These are phyloP conservation scores for Colostygia pectinataria DNA, from an alignment of 2,888 invertebrate genomes.

Conservation along the genomic window DNA sequence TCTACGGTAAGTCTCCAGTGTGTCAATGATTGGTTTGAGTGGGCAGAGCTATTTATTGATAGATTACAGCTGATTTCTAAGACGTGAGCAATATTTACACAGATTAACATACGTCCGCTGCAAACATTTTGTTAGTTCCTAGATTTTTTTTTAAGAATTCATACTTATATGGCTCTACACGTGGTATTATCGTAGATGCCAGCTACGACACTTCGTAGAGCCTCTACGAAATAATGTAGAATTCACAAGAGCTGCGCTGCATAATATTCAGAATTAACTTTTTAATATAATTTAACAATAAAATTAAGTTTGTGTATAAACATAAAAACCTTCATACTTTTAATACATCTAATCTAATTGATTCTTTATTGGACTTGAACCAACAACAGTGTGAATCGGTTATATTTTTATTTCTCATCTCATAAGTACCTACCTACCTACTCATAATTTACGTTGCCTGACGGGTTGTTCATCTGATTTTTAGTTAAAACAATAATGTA, in stretches of 20 bases:
- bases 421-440: no score
- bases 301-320: no score
- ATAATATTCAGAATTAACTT: no score
- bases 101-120: no score
- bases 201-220: slow-evolving; percentile 14
- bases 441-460: slow-evolving; percentile 37
- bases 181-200: no score
- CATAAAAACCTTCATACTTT: background rate
- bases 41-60: slow-evolving; percentile 20
- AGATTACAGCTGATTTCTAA: slow-evolving; percentile 18
- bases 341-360: slow-evolving; percentile 7
- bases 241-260: no score
- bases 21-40: slow-evolving; percentile 18
- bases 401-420: slow-evolving; percentile 46
- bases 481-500: background rate
- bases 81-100: background rate
- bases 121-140: no score
- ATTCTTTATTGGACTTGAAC: slow-evolving; percentile 44
- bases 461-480: slow-evolving; percentile 16
- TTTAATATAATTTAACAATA: no score
- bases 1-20: slow-evolving; percentile 87
- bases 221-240: slow-evolving; percentile 1
- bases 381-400: slow-evolving; percentile 37
- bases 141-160: no score
- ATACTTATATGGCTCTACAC: no score